A percentile compares a stretch with the other conserved stretches of the same genome.
phyloP scores from a whole-genome alignment of 2,797 vertebrate genomes.

The Sebastes oblongus region DNA sequence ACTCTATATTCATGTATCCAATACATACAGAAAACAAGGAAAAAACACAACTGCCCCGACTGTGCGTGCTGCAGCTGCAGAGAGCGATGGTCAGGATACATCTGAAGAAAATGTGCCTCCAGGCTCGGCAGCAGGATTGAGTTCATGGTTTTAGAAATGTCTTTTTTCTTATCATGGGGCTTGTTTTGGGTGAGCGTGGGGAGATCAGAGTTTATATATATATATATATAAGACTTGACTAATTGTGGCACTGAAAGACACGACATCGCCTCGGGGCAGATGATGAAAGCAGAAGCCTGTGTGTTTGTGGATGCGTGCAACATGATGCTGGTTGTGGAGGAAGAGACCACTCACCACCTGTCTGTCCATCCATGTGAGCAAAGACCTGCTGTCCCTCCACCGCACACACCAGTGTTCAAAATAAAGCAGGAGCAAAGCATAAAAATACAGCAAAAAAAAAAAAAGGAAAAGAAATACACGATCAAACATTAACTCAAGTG shows the following conservation, averaged over 20 bases:
- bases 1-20: neutral
- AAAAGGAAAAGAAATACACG: neutral
- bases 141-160: constrained; percentile 39
- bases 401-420: neutral
- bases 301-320: constrained; percentile 34
- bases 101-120: constrained; percentile 24
- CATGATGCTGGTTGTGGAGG: constrained; percentile 37
- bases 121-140: constrained; percentile 26
- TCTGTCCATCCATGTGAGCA: constrained; percentile 59
- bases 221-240: constrained; percentile 24
- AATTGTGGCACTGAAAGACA: constrained; percentile 44
- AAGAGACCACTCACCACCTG: constrained; percentile 48
- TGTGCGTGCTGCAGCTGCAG: neutral
- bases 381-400: constrained; percentile 51
- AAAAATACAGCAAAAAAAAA: neutral
- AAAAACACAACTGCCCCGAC: neutral
- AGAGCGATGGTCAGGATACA: neutral
- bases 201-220: neutral
- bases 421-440: neutral
- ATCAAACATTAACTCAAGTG: neutral
- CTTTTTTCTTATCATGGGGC: neutral
- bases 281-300: constrained; percentile 32
- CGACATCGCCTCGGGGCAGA: constrained; percentile 23
- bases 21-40: neutral
- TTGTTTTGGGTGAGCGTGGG: constrained; percentile 26